Evolutionary conservation across 92 coral and sea anemone species (phyloP).

Genomic region (Virgularia gustaviana): DNA sequence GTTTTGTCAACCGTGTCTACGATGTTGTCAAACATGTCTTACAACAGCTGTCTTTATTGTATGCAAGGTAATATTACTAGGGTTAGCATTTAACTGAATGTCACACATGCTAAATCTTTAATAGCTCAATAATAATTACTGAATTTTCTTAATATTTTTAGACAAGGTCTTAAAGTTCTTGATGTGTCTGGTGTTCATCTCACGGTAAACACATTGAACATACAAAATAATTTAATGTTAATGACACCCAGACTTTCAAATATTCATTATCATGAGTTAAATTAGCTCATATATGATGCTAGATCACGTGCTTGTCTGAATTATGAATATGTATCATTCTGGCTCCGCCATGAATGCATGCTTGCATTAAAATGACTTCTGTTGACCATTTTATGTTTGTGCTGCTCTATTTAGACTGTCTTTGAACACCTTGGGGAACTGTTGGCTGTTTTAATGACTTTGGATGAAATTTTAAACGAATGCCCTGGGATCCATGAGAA

Average conservation of each 20-base stretch:
- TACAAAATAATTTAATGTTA: too few relatives aligned
- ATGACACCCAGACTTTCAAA: too few relatives aligned
- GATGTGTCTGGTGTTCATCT: conserved; percentile 93
- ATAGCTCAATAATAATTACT: not conserved
- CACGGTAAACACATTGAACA: too few relatives aligned
- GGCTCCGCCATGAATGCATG: not conserved
- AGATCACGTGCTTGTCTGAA: too few relatives aligned
- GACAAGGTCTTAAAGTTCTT: conserved; percentile 81
- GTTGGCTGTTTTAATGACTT: conserved; percentile 72
- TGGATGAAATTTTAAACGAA: conserved; percentile 89
- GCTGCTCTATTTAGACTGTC: conserved; percentile 62
- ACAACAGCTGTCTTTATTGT: conserved; percentile 82
- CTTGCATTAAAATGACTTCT: not conserved
- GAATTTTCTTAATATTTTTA: conserved; percentile 3
- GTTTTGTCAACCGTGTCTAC: conserved; percentile 78
- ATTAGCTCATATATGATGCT: too few relatives aligned
- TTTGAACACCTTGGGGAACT: conserved; percentile 91
- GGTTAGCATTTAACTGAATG: not conserved
- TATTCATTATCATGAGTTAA: too few relatives aligned
- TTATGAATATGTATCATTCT: too few relatives aligned
- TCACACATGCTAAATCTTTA: not conserved
- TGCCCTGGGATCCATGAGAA: conserved; percentile 86
- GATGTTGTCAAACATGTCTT: conserved; percentile 91
- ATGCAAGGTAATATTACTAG: conserved; percentile 63
- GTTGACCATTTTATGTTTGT: not conserved